phyloP scores from a whole-genome alignment of 1,140 invertebrate genomes.

The Potamilus streckersoni region DNA sequence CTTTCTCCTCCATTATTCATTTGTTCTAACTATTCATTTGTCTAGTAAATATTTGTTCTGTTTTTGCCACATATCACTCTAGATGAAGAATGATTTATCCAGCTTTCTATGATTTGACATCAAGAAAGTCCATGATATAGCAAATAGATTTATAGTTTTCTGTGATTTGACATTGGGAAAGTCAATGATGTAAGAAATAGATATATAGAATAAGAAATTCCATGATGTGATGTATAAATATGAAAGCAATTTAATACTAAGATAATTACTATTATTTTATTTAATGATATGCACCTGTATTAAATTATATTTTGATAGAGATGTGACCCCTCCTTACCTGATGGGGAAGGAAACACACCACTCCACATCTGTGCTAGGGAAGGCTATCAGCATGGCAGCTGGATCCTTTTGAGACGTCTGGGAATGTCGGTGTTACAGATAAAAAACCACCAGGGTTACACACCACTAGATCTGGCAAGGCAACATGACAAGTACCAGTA shows the following conservation, averaged over 20 bases:
- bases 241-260: too few relatives aligned
- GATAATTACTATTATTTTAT: not conserved
- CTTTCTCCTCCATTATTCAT: too few relatives aligned
- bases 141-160: too few relatives aligned
- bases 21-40: too few relatives aligned
- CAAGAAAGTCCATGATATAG: too few relatives aligned
- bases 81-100: too few relatives aligned
- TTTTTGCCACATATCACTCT: too few relatives aligned
- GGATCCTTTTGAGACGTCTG: conserved; percentile 45
- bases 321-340: conserved; percentile 42
- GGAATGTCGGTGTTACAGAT: conserved; percentile 40
- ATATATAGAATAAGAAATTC: not conserved
- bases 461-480: conserved; percentile 46
- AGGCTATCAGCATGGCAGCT: conserved; percentile 50
- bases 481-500: conserved; percentile 47
- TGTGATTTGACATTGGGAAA: too few relatives aligned
- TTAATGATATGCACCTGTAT: not conserved
- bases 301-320: conserved; percentile 37
- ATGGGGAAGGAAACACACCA: conserved; percentile 53
- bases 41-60: too few relatives aligned
- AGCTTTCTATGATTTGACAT: too few relatives aligned
- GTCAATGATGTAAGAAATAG: too few relatives aligned
- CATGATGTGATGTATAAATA: too few relatives aligned
- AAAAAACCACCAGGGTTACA: conserved; percentile 50
- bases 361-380: conserved; percentile 54